Base-by-base conservation (phyloP, 2,888 invertebrate species). In the Hirtodrosophila cameraria region DNA sequence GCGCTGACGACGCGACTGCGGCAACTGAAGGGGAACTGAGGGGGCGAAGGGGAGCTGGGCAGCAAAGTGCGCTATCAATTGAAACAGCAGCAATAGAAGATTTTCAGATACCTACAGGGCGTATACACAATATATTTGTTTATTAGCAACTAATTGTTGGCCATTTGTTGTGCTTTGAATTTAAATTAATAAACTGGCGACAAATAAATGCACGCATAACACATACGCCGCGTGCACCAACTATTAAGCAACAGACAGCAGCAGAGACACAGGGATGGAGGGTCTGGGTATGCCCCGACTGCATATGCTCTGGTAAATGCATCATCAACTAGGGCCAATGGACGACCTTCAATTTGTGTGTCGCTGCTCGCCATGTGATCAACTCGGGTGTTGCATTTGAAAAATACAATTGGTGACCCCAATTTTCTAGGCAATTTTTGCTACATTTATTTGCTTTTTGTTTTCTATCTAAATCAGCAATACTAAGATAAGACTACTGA, bases 311-410 rank as follows among this genome's bases (percentile, higher is more conserved):
- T 23, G 20, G 7, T n/a, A 45, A 45, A 35, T 33, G 33, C 38
- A 23, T 23, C 23, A 36, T 18, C 36, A 8, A 39, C 20, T 64
- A 53, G 73, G 86, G 86, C 82, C 82, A 88, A 82, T 87, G 88
- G 63, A 84, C 88, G 88, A 87, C 88, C 89, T 88, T 88, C 88
- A 86, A 82, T 72, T 11, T 2, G 9, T 25, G 11, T 18, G 18
- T 5, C 2, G 18, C 18, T 18, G 18, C 18, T 18, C 18, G 18
- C 18, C 18, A 18, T 18, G 1, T 18, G 18, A 18, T 18, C 18
- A 18, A 18, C 18, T 18, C 18, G 3, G 3, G 18, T 18, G 18
- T 18, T 18, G 18, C 18, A 3, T 1, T 5, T 18, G 18, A 1
- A 4, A 18, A 4, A 5, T 5, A 3, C 18, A 18, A 18, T 3